Percentiles rank a stretch among this genome's conserved stretches.
These are phyloP conservation scores for Actenoides hombroni DNA, from an alignment of 2,113 vertebrate genomes.

Conservation along the genomic window DNA sequence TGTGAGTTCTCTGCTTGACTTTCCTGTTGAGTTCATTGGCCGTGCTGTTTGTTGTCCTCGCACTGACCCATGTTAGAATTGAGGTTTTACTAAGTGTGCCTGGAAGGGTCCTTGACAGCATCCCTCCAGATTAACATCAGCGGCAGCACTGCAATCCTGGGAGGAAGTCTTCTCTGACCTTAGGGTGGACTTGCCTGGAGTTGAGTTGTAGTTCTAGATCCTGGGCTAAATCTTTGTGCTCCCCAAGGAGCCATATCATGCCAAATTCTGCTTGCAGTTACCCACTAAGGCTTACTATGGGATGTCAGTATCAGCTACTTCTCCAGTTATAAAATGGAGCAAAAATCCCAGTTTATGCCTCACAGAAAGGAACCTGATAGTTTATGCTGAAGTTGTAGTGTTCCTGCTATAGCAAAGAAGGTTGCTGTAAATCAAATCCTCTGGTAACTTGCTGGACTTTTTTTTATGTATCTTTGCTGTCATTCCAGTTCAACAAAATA, in stretches of 20 bases:
- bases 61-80: neutral
- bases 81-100: neutral
- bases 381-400: neutral
- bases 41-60: neutral
- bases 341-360: neutral
- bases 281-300: neutral
- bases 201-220: neutral
- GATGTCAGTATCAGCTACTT: neutral
- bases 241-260: neutral
- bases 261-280: neutral
- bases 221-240: neutral
- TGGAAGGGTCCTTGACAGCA: neutral
- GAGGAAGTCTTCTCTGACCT: neutral
- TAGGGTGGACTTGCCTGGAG: neutral
- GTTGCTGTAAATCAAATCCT: neutral
- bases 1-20: neutral
- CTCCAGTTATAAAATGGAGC: neutral
- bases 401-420: neutral
- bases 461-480: conserved; percentile 9
- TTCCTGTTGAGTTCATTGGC: neutral
- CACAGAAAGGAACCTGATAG: neutral
- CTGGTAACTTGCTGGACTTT: neutral
- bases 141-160: neutral
- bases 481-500: conserved; percentile 16
- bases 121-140: neutral